Evolutionary conservation across 2,113 vertebrate species (phyloP), one percentile per base, ranked within the genome.

Genomic region (Cichladusa arquata): DNA sequence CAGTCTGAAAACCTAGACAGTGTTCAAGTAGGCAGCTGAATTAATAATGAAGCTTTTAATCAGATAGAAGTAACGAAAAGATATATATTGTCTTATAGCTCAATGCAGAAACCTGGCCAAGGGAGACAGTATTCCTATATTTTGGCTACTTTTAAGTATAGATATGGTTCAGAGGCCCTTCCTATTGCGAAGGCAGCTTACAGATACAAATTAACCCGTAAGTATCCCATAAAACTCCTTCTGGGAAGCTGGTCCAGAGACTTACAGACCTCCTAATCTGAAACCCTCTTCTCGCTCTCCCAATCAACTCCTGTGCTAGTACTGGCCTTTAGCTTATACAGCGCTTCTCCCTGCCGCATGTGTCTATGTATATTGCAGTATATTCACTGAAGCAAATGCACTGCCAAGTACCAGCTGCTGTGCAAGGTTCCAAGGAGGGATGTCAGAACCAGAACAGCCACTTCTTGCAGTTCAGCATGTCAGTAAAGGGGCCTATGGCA

Each of bases 21-120:
- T 34, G 50, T 73, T 83, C 83, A 92, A 93, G 86, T 20, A 94
- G 67, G 70, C 88, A 93, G 53, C 54, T 96, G 93, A 97, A 97
- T 96, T 93, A 96, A 95, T 96, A 95, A 96, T 95, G 82, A 95
- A 93, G 81, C 80, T 86, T 96, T 93, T 94, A 84, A 95, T 94
- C 71, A 88, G 45, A 88, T 0, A 88, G 62, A 91, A 92, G 74
- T 67, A 88, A 94, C 34, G 69, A 86, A 84, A 91, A 92, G 4
- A 89, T 40, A 92, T 2, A 66, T 14, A 77, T 28, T 81, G 34
- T 61, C 56, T 84, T 61, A 76, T n/a, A 91, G 48, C 29, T 86
- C 74, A 81, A 13, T 14, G 36, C 18, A 91, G 64, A 95, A 94
- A 67, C n/a, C 25, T 61, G 42, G 60, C 40, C 45, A 82, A 15